phyloP scores from a whole-genome alignment of 2,113 vertebrate species.

The Cephalopterus ornatus region DNA sequence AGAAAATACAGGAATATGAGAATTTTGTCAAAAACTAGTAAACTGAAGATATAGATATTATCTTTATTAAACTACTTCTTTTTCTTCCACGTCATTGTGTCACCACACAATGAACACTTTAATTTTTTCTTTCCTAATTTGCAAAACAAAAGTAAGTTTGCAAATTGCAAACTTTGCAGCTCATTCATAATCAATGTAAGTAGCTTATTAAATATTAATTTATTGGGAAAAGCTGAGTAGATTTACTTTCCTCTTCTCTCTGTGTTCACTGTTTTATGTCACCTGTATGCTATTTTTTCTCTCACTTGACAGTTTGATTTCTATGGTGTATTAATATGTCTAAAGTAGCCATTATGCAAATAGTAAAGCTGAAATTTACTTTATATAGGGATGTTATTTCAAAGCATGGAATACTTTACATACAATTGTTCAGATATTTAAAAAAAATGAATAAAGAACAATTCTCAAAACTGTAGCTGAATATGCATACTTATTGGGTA shows the following conservation, averaged over 20 bases:
- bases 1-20: not conserved
- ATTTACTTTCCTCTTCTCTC: not conserved
- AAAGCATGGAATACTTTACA: not conserved
- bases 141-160: slow-evolving; percentile 13
- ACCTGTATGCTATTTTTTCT: not conserved
- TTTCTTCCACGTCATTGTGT: not conserved
- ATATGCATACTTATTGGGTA: not conserved
- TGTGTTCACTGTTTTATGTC: not conserved
- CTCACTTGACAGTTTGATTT: not conserved
- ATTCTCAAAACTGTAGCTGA: not conserved
- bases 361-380: not conserved
- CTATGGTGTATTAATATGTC: not conserved
- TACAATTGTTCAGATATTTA: not conserved
- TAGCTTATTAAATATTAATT: slow-evolving; percentile 25
- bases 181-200: slow-evolving; percentile 9
- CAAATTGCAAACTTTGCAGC: slow-evolving; percentile 1
- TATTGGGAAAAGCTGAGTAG: not conserved
- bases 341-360: slow-evolving; percentile 6
- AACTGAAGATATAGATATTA: not conserved
- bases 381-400: not conserved
- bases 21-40: not conserved
- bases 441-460: not conserved
- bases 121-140: slow-evolving; percentile 10
- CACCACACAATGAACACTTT: not conserved
- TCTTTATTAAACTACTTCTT: slow-evolving; percentile 38